Evolutionary conservation across 1,140 invertebrate species (phyloP).

Genomic region (Heliconius congener): DNA sequence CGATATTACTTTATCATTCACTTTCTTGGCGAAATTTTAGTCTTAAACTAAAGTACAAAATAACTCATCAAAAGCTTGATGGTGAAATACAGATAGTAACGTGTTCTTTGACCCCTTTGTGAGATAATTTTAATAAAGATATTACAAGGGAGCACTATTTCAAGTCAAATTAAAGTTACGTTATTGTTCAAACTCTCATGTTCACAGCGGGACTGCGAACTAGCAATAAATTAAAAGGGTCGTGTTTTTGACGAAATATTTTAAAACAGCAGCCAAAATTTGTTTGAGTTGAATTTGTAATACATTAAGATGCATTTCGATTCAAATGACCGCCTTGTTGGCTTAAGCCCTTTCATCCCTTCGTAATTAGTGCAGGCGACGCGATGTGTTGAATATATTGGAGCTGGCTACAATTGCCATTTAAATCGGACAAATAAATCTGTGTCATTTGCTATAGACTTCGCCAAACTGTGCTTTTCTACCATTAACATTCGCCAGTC

Average conservation of each 20-base stretch:
- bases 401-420: constrained; percentile 67
- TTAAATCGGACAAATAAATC: constrained; percentile 78
- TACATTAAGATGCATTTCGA: constrained; percentile 32
- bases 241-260: constrained; percentile 29
- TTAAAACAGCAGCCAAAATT: constrained; percentile 15
- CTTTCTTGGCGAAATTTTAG: constrained; percentile 49
- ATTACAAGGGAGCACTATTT: constrained; percentile 68
- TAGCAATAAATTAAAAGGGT: constrained; percentile 49
- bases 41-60: constrained; percentile 58
- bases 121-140: constrained; percentile 74
- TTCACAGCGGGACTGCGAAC: constrained; percentile 45
- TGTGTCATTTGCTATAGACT: constrained; percentile 71
- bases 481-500: constrained; percentile 34
- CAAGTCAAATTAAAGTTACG: constrained; percentile 70
- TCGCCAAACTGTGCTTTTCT: constrained; percentile 53
- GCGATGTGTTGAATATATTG: constrained; percentile 72
- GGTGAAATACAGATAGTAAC: constrained; percentile 65
- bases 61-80: constrained; percentile 68
- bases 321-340: constrained; percentile 54
- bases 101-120: constrained; percentile 71
- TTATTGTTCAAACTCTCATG: constrained; percentile 62
- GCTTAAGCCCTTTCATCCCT: constrained; percentile 60
- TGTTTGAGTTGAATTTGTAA: constrained; percentile 11
- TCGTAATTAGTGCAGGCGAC: constrained; percentile 66
- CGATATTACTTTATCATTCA: constrained; percentile 46